These are phyloP conservation scores for Psittacara wagleri DNA, from an alignment of 2,113 vertebrate genomes.

Conservation along the genomic window DNA sequence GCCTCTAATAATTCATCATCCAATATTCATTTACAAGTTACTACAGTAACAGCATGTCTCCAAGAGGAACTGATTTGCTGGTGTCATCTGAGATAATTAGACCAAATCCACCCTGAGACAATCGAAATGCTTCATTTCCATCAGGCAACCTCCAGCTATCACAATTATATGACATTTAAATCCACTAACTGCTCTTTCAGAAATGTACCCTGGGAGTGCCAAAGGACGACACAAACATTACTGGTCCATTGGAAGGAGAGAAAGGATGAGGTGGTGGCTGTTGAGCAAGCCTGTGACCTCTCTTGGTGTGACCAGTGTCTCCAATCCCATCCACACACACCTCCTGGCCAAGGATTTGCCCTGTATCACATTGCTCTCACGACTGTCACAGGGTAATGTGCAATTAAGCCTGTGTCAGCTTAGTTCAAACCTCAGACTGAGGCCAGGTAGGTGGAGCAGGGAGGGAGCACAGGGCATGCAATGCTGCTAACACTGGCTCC, in stretches of 20 bases:
- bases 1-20: slow-evolving; percentile 64
- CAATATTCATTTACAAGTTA: slow-evolving; percentile 66
- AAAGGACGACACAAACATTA: not conserved
- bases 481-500: not conserved
- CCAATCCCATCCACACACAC: not conserved
- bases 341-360: not conserved
- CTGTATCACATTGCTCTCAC: not conserved
- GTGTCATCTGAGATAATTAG: slow-evolving; percentile 65
- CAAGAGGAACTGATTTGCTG: slow-evolving; percentile 52
- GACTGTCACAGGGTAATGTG: not conserved
- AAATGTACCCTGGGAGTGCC: not conserved
- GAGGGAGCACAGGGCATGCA: not conserved
- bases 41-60: slow-evolving; percentile 63
- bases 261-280: not conserved
- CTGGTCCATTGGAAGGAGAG: not conserved
- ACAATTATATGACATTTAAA: not conserved
- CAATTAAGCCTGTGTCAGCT: not conserved
- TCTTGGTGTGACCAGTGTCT: not conserved
- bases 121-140: slow-evolving; percentile 12
- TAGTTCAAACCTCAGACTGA: not conserved
- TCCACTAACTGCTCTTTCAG: slow-evolving; percentile 7
- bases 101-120: slow-evolving; percentile 34
- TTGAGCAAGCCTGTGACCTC: accelerated
- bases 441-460: too few species aligned
- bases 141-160: slow-evolving; percentile 30